Percentiles rank a stretch among this genome's conserved stretches.
These are phyloP conservation scores for Rhea pennata DNA, from an alignment of 2,113 vertebrate genomes.

Conservation along the genomic window DNA sequence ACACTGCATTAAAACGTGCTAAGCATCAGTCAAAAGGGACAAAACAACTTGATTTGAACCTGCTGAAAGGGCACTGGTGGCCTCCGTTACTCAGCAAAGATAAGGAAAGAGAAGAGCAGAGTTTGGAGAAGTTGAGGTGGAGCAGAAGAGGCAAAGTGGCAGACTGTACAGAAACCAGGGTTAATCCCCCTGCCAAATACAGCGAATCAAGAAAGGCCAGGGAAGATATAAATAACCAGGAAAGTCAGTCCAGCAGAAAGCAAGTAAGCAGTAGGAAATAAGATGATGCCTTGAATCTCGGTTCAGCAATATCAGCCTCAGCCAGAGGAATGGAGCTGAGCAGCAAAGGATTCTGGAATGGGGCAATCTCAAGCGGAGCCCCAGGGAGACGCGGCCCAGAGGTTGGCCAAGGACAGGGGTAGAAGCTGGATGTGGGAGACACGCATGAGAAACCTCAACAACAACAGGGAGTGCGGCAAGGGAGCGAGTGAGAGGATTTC, in stretches of 20 bases:
- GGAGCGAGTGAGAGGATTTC: background rate
- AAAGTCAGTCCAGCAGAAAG: background rate
- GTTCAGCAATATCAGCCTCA: background rate
- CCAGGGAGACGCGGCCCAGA: background rate
- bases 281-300: background rate
- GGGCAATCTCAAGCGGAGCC: background rate
- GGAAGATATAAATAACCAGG: background rate
- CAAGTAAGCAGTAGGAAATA: accelerated
- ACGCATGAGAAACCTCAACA: background rate
- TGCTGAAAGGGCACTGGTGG: background rate
- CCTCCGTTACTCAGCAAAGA: background rate
- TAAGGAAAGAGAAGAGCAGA: background rate
- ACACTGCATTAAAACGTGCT: background rate
- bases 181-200: background rate
- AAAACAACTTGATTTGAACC: background rate
- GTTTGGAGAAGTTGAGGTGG: background rate
- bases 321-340: accelerated
- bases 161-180: background rate
- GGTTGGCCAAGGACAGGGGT: background rate
- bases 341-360: background rate
- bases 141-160: background rate
- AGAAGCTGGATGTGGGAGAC: background rate
- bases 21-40: background rate
- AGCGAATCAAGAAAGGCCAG: background rate
- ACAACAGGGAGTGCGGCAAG: background rate